A percentile compares a stretch with the other conserved stretches of the same genome.
Evolutionary conservation across 1,140 invertebrate genomes (phyloP).

Genomic region (Hesperophylax magnus): DNA sequence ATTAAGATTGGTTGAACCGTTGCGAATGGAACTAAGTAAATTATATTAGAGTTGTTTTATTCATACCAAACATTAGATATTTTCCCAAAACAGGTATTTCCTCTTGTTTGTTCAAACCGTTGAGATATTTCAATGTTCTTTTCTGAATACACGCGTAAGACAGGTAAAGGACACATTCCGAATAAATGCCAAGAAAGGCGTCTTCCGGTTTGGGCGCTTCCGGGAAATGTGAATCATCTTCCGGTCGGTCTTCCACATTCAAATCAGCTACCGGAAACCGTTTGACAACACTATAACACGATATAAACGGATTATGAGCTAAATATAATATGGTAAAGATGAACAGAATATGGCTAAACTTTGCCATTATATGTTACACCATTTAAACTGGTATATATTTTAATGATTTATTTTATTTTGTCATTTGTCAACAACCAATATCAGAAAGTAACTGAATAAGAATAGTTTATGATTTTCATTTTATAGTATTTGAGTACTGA

Average conservation of each 20-base stretch:
- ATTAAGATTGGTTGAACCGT: too few relatives aligned
- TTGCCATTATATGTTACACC: too few relatives aligned
- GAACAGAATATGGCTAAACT: too few relatives aligned
- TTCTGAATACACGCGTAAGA: slow-evolving; percentile 71
- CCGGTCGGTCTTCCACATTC: background rate
- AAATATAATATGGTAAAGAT: too few relatives aligned
- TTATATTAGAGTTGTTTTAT: too few relatives aligned
- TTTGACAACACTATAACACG: slow-evolving; percentile 43
- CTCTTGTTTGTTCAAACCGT: slow-evolving; percentile 66
- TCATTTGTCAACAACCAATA: background rate
- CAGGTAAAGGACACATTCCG: slow-evolving; percentile 66
- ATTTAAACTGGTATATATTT: too few relatives aligned
- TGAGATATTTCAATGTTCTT: slow-evolving; percentile 69
- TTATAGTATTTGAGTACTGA: slow-evolving; percentile 4
- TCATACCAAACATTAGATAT: slow-evolving; percentile 70
- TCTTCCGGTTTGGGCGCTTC: slow-evolving; percentile 57
- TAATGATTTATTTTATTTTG: background rate
- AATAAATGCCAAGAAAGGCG: slow-evolving; percentile 67
- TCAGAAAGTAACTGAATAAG: background rate
- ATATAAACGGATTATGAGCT: background rate
- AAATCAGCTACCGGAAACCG: slow-evolving; percentile 28
- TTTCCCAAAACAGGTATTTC: slow-evolving; percentile 70
- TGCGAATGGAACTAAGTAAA: too few relatives aligned
- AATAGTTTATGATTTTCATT: background rate
- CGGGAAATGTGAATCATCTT: background rate